A percentile compares a stretch with the other conserved stretches of the same genome.
phyloP scores from a whole-genome alignment of 2,888 invertebrate genomes.

The Leucophenga montana region DNA sequence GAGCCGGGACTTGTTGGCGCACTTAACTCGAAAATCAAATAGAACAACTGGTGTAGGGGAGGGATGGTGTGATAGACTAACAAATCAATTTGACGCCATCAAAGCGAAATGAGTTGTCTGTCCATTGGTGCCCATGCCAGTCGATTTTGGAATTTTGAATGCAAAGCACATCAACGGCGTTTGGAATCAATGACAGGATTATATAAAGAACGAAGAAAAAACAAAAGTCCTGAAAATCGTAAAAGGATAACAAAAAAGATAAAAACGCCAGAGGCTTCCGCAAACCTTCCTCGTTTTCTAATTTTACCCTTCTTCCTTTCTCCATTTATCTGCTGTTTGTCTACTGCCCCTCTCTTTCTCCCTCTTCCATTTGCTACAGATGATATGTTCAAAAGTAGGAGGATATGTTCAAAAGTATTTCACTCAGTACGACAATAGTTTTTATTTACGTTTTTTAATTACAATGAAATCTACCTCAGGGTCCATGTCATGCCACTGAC shows the following conservation, averaged over 20 bases:
- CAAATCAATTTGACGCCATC: slow-evolving; percentile 60
- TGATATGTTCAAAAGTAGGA: no score
- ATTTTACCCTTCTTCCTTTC: no score
- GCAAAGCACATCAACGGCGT: slow-evolving; percentile 4
- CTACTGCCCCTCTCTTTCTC: no score
- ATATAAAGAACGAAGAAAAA: not conserved
- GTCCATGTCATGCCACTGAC: no score
- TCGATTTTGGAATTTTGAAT: not conserved
- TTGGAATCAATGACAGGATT: slow-evolving; percentile 3
- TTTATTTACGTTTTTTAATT: no score
- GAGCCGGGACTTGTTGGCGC: slow-evolving; percentile 20
- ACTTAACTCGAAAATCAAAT: slow-evolving; percentile 34
- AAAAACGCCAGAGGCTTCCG: slow-evolving; percentile 27
- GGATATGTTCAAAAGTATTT: no score
- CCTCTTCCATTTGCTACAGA: no score
- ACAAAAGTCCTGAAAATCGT: not conserved
- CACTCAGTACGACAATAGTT: no score
- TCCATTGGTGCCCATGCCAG: not conserved
- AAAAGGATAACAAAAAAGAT: slow-evolving; percentile 41
- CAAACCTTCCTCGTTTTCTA: no score
- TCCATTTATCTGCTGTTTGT: no score
- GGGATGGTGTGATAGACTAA: slow-evolving; percentile 38
- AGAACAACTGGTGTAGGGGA: not conserved
- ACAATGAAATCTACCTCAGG: no score
- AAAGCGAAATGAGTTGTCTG: slow-evolving; percentile 57